These are phyloP conservation scores for Oikopleura dioica DNA, from an alignment of 23 tunicate genomes.

Conservation along the genomic window DNA sequence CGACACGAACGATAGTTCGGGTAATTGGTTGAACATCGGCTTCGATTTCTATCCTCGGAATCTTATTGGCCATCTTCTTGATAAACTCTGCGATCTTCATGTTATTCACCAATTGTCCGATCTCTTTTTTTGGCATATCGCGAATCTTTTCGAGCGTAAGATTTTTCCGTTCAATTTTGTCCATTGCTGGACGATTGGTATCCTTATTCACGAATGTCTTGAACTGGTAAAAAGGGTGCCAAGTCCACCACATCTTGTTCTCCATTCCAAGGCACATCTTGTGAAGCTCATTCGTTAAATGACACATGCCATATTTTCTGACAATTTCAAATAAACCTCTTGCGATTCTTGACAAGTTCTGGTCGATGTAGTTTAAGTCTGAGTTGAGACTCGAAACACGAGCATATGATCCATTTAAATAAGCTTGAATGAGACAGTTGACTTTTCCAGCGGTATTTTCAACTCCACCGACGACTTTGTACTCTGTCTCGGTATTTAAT, in stretches of 20 bases:
- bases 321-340: conserved; percentile 87
- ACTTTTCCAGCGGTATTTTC: conserved; percentile 85
- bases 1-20: conserved; percentile 58
- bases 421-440: conserved; percentile 74
- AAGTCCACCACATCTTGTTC: conserved; percentile 53
- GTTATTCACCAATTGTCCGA: conserved; percentile 53
- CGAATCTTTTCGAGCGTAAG: conserved; percentile 35
- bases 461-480: conserved; percentile 25
- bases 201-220: conserved; percentile 22
- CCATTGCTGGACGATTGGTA: background rate
- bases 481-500: background rate
- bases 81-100: conserved; percentile 48
- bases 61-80: conserved; percentile 26
- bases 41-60: conserved; percentile 43
- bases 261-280: conserved; percentile 71
- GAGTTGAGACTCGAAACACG: conserved; percentile 53
- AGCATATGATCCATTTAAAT: conserved; percentile 35
- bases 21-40: conserved; percentile 88
- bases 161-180: conserved; percentile 45
- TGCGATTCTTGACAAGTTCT: conserved; percentile 85
- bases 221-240: conserved; percentile 57
- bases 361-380: conserved; percentile 76
- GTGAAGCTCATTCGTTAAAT: conserved; percentile 39
- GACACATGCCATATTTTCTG: conserved; percentile 36
- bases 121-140: conserved; percentile 40